phyloP scores from a whole-genome alignment of 2,113 vertebrate genomes.

The Meles meles region DNA sequence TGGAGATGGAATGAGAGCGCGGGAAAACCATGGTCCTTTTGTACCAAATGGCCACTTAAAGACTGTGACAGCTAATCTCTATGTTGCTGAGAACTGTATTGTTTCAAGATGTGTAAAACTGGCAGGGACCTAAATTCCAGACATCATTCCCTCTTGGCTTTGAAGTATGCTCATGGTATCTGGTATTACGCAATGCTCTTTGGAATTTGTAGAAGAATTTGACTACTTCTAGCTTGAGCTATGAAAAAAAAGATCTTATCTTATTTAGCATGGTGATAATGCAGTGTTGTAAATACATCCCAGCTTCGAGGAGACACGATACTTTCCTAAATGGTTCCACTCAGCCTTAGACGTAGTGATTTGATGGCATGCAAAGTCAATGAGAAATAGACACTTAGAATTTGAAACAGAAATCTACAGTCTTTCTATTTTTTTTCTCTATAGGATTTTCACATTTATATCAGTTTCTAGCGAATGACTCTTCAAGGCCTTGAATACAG shows the following conservation, averaged over 20 bases:
- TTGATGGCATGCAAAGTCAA: neutral
- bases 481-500: neutral
- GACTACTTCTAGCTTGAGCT: slow-evolving; percentile 31
- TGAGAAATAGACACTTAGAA: neutral
- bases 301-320: neutral
- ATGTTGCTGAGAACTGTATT: slow-evolving; percentile 29
- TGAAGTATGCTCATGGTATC: slow-evolving; percentile 18
- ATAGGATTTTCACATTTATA: neutral
- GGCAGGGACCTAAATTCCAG: slow-evolving; percentile 52
- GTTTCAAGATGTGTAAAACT: slow-evolving; percentile 67
- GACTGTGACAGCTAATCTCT: neutral
- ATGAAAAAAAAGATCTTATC: neutral
- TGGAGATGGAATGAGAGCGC: neutral
- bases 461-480: neutral
- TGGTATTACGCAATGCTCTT: slow-evolving; percentile 50
- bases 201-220: slow-evolving; percentile 52
- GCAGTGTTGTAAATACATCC: neutral
- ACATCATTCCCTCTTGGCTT: slow-evolving; percentile 37
- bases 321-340: neutral
- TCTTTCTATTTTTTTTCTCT: neutral
- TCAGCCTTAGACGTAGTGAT: neutral
- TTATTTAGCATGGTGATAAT: slow-evolving; percentile 20
- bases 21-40: neutral
- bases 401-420: neutral
- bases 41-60: neutral